A percentile compares a stretch with the other conserved stretches of the same genome.
phyloP scores from a whole-genome alignment of 2,888 invertebrate species.

The Craniophora ligustri region DNA sequence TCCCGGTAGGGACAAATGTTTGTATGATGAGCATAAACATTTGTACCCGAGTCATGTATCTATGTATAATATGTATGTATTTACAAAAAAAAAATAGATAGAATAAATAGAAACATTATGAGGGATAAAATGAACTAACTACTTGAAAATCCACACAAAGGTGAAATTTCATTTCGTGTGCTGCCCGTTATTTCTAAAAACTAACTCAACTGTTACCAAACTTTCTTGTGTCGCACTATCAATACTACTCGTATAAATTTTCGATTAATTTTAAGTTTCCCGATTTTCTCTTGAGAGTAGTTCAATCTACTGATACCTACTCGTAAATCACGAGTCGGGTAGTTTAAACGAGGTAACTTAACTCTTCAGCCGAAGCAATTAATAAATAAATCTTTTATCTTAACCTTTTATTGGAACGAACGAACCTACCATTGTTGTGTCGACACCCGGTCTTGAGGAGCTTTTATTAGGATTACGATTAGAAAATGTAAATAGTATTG shows the following conservation, averaged over 20 bases:
- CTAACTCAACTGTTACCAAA: conserved; percentile 11
- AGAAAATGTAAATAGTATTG: too few species aligned
- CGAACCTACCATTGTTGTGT: too few species aligned
- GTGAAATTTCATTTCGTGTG: neutral
- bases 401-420: neutral
- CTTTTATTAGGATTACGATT: too few species aligned
- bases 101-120: too few species aligned
- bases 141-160: conserved; percentile 5
- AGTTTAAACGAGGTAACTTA: neutral
- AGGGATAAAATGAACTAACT: too few species aligned
- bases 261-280: conserved; percentile 1
- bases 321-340: conserved; percentile 7
- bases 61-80: too few species aligned
- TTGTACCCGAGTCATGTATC: too few species aligned
- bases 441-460: too few species aligned
- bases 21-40: too few species aligned
- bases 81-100: too few species aligned
- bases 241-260: neutral
- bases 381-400: conserved; percentile 11
- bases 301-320: neutral
- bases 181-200: conserved; percentile 11
- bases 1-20: too few species aligned
- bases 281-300: too few species aligned
- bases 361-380: neutral
- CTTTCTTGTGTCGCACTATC: neutral